phyloP scores from a whole-genome alignment of 2,888 invertebrate genomes.

The Acanthosepion pharaonis region DNA sequence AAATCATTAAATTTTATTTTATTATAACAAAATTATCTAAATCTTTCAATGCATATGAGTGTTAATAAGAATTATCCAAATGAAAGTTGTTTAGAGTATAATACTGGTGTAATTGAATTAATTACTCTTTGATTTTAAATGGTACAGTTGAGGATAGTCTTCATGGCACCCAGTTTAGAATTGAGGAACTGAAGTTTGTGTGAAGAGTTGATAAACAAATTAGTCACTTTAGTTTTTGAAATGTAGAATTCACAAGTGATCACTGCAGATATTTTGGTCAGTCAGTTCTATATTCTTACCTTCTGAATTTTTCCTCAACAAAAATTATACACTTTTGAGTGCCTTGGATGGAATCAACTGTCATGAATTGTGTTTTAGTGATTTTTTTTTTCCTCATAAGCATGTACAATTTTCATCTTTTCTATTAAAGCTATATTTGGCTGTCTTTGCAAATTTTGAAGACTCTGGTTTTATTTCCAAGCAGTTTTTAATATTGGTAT shows the following conservation, averaged over 20 bases:
- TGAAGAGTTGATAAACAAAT: background rate
- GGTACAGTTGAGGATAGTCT: background rate
- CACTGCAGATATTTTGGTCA: background rate
- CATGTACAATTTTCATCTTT: background rate
- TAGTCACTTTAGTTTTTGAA: background rate
- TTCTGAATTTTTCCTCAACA: background rate
- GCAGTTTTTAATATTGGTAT: background rate
- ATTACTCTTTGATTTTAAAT: background rate
- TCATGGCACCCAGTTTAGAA: background rate
- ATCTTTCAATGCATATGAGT: background rate
- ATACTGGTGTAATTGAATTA: background rate
- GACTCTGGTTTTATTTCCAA: background rate
- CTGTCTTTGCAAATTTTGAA: background rate
- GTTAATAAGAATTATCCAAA: background rate
- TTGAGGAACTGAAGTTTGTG: background rate
- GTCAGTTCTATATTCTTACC: background rate
- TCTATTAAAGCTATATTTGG: background rate
- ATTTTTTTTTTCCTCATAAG: background rate
- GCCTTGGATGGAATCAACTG: constrained; percentile 1
- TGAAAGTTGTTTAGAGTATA: background rate
- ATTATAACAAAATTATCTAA: background rate
- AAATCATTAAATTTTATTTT: background rate
- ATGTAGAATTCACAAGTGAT: background rate
- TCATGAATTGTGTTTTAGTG: background rate
- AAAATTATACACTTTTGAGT: background rate